phyloP scores from a whole-genome alignment of 1,140 invertebrate genomes.

The Sarcophaga peregrina region DNA sequence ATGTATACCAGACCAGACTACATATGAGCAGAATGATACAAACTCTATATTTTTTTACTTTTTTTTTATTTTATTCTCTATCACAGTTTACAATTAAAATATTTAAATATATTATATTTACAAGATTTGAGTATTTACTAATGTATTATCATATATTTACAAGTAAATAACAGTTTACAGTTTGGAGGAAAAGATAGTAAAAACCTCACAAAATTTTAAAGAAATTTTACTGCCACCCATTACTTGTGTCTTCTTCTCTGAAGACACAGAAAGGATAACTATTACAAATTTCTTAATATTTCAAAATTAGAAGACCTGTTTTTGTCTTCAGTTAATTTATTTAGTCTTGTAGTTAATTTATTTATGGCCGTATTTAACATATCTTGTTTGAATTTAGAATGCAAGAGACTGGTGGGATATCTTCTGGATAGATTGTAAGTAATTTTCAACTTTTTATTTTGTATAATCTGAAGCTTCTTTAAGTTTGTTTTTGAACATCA shows the following conservation, averaged over 20 bases:
- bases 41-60: no score
- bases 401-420: not conserved
- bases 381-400: not conserved
- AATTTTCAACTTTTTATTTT: not conserved
- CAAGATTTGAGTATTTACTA: slow-evolving; percentile 5
- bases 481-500: not conserved
- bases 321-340: not conserved
- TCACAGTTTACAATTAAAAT: not conserved
- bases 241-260: no score
- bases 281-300: not conserved
- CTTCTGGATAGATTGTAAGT: no score
- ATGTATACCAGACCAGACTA: no score
- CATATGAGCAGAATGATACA: no score
- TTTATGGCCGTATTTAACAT: not conserved
- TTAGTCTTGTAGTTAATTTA: not conserved
- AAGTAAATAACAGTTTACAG: not conserved
- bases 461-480: not conserved
- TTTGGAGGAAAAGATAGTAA: not conserved
- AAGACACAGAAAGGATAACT: no score
- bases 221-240: not conserved
- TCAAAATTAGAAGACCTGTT: not conserved
- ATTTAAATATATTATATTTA: slow-evolving; percentile 7
- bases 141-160: not conserved
- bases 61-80: not conserved
- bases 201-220: no score